These are phyloP conservation scores for Mactra quadrangularis DNA, from an alignment of 1,140 invertebrate genomes.

Conservation along the genomic window DNA sequence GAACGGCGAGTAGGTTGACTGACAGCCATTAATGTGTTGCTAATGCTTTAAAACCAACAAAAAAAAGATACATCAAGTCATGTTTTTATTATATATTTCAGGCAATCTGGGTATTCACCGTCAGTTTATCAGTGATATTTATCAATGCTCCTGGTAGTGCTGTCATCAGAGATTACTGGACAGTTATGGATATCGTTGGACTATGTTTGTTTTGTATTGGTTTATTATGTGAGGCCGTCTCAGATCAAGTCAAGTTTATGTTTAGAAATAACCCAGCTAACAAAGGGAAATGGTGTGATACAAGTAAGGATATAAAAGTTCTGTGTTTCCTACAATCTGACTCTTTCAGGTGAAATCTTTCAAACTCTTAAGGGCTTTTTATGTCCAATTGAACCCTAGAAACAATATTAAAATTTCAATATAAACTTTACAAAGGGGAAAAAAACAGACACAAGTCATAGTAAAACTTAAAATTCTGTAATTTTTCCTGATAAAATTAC, in stretches of 20 bases:
- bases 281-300: constrained; percentile 94
- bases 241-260: constrained; percentile 95
- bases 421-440: too few species aligned
- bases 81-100: constrained; percentile 84
- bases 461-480: too few species aligned
- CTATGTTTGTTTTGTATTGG: constrained; percentile 93
- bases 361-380: too few species aligned
- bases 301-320: constrained; percentile 86
- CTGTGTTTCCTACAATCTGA: neutral
- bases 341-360: too few species aligned
- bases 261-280: constrained; percentile 94
- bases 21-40: too few species aligned
- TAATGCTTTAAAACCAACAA: too few species aligned
- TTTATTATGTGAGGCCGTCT: constrained; percentile 93
- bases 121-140: constrained; percentile 95
- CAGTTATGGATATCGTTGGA: constrained; percentile 87
- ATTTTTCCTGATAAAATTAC: too few species aligned
- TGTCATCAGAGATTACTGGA: constrained; percentile 84
- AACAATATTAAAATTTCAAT: neutral
- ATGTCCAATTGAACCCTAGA: too few species aligned
- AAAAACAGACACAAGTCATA: too few species aligned
- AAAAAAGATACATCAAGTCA: too few species aligned
- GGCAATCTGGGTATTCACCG: constrained; percentile 96
- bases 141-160: constrained; percentile 90
- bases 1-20: too few species aligned